Evolutionary conservation across 1,140 invertebrate genomes (phyloP), one percentile per base, ranked within the genome.

Genomic region (Tetramorium alpestre): DNA sequence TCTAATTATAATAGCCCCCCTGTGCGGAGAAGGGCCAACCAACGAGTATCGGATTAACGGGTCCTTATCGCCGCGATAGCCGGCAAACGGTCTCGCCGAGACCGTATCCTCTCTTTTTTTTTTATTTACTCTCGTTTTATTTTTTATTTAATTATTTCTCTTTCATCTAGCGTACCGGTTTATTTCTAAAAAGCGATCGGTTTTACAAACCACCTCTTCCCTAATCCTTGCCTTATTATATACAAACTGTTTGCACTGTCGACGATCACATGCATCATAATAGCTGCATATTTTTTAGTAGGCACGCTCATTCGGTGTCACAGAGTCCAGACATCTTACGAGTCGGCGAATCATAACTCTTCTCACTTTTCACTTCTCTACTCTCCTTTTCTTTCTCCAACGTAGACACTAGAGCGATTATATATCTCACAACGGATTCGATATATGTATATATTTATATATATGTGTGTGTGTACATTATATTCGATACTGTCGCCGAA

Each of bases 211-310:
- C 69, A 38, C 54, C 67, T n/a, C 44, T 11, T 3, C 11, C 28
- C 69, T 47, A 51, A 33, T 7, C 22, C 18, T 49, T 22, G 80
- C 41, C 80, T 84, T 84, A 84, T 84, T 81, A 84, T 84, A 75
- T 84, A 84, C 80, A 84, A 84, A 84, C 69, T 84, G 80, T 84
- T 84, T 84, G 80, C 80, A 84, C 80, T 84, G 69, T 84, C 80
- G 80, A 84, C 62, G 54, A 84, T 84, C 80, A 84, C 80, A 84
- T 84, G 80, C 80, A 81, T 81, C 78, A 84, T 84, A 75, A 84
- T 84, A 84, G 80, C 69, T 84, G 80, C 80, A 84, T 84, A 84
- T 84, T 84, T 84, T 84, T 54, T 84, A 84, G 56, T 84, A 84
- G 80, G 80, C 80, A 84, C 80, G 80, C 80, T 84, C 80, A 84